These are phyloP conservation scores for Mus caroli DNA, from an alignment of 2,797 vertebrate species.

Conservation along the genomic window DNA sequence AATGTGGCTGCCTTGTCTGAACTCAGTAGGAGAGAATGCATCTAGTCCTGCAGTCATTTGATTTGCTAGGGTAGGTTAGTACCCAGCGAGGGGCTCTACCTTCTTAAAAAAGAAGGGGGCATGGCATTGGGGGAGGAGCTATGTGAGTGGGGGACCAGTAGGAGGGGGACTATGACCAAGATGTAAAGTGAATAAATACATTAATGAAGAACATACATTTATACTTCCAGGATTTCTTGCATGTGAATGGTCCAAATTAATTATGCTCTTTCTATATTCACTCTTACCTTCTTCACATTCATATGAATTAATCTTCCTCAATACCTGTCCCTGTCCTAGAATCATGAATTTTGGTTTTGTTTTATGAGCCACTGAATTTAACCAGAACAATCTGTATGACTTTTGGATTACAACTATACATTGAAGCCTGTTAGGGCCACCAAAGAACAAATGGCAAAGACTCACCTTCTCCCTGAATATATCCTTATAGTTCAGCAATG, in stretches of 20 bases:
- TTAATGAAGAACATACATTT: not conserved
- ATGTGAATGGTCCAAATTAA: not conserved
- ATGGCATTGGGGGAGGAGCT: no score
- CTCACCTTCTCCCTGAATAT: no score
- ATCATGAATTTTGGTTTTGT: not conserved
- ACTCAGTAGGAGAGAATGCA: no score
- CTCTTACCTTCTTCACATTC: not conserved
- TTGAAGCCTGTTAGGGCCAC: not conserved
- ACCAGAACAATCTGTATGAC: not conserved
- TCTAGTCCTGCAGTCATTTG: no score
- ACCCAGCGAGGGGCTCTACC: no score
- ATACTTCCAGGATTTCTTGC: not conserved
- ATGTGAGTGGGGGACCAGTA: no score
- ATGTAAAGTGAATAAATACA: no score
- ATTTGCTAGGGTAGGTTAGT: no score
- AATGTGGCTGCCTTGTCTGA: no score
- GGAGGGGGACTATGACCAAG: no score
- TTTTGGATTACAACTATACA: not conserved
- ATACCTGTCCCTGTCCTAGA: not conserved
- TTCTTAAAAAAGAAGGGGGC: no score
- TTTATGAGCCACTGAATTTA: not conserved
- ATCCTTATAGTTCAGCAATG: no score
- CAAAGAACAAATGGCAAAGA: not conserved
- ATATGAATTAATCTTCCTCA: not conserved
- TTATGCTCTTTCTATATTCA: not conserved